Base-by-base conservation (phyloP, 2,113 vertebrate genomes). In the Hippocampus abdominalis region DNA sequence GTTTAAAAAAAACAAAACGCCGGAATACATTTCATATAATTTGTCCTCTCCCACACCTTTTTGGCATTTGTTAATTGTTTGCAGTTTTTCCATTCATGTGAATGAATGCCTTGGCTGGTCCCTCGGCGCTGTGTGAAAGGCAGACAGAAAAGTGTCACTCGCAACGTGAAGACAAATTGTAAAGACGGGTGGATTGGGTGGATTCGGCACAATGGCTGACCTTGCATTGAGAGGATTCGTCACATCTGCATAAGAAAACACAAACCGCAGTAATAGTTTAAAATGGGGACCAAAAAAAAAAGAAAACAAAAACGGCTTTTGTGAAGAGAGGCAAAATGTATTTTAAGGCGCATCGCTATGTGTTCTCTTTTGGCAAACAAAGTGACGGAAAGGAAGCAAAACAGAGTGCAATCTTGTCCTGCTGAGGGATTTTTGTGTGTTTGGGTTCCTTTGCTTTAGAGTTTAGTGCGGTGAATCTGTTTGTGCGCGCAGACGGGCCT, bases 401-500 rank as follows among this genome's bases (percentile, higher is more conserved):
- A 68, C 10, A 71, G 25, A 63, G 8, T 25, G 44, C 42, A 8
- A 73, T 69, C 8, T 36, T 29, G 25, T 51, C 75, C 71, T 54
- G 68, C 56, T 57, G 48, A 66, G 20, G 0, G 20, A 61, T 74
- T 36, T 36, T 53, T 5, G 70, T 25, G 27, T 67, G 23, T 73
- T 70, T 71, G 70, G 76, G 78, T 82, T 80, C 67, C 48, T 81
- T 69, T 73, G 72, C 73, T 70, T 67, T 72, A 63, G 74, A 75
- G 66, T 44, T 68, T 32, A 29, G 54, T 18, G 59, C 70, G 68
- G 70, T 11, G 48, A 46, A 79, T 54, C 61, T 36, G 69, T 66
- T 77, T 80, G 63, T 89, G 78, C 76, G 76, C 56, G 49, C 15
- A 20, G 54, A 74, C 60, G 56, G 42, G 60, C 67, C 68, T 76